Conservation (phyloP, 2,113 vertebrate species). For the Otus sunia region DNA sequence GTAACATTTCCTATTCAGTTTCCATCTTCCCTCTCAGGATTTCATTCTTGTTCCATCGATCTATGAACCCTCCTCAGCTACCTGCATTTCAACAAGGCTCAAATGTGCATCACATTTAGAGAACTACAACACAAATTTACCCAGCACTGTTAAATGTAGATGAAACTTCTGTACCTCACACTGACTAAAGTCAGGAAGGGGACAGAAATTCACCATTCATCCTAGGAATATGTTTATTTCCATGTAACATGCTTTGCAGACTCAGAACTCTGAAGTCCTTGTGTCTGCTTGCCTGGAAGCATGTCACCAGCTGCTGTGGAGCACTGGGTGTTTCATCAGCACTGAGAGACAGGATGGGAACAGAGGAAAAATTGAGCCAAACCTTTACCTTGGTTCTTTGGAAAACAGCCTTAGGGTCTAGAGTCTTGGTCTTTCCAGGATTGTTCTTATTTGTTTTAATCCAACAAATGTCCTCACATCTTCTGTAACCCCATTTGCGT, state of each 20-base stretch:
- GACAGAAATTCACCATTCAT: not conserved
- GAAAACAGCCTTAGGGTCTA: conserved; percentile 97
- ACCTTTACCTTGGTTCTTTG: conserved; percentile 92
- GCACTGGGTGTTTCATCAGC: not conserved
- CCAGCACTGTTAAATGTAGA: not conserved
- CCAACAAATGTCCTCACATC: conserved; percentile 99
- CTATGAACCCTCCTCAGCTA: not conserved
- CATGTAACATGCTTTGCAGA: not conserved
- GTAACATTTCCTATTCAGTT: not conserved
- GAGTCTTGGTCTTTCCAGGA: conserved; percentile 95
- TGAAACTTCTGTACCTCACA: not conserved
- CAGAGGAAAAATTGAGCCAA: not conserved
- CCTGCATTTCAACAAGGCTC: conserved; percentile 4
- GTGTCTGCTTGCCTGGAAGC: not conserved
- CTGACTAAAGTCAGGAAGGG: not conserved
- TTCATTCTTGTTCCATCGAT: not conserved
- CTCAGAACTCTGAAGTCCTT: not conserved
- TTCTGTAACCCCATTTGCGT: conserved; percentile 96
- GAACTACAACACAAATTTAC: not conserved
- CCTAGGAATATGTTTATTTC: not conserved
- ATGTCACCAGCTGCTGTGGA: not conserved
- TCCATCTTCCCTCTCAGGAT: not conserved
- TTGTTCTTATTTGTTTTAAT: conserved; percentile 99
- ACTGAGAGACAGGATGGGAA: not conserved
- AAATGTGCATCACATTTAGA: not conserved